A percentile compares a stretch with the other conserved stretches of the same genome.
These are phyloP conservation scores for Maniola hyperantus DNA, from an alignment of 2,888 invertebrate species.

Conservation along the genomic window DNA sequence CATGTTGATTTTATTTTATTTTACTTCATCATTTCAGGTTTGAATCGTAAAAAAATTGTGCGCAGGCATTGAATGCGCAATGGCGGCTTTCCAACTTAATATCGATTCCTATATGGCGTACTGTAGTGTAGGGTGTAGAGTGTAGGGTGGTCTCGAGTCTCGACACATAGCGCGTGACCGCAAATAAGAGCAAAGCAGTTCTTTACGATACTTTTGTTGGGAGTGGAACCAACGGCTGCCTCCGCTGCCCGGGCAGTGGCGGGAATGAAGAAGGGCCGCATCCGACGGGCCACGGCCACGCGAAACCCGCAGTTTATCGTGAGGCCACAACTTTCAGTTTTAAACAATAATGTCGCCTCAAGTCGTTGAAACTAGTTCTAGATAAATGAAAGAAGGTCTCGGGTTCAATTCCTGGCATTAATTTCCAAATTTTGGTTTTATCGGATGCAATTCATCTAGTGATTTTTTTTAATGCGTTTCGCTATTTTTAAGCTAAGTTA, in stretches of 20 bases:
- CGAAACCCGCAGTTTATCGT: neutral
- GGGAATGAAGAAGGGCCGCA: neutral
- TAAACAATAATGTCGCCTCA: too few relatives aligned
- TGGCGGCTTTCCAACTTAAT: neutral
- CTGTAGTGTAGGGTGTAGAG: too few relatives aligned
- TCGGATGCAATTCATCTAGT: too few relatives aligned
- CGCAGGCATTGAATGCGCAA: too few relatives aligned
- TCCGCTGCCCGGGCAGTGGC: conserved; percentile 5
- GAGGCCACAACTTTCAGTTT: too few relatives aligned
- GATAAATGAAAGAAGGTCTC: too few relatives aligned
- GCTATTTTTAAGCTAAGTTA: too few relatives aligned
- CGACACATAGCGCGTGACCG: conserved; percentile 1
- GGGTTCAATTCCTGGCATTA: too few relatives aligned
- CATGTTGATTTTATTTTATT: neutral
- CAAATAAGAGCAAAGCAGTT: neutral
- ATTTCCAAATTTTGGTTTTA: too few relatives aligned
- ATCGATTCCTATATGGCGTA: too few relatives aligned
- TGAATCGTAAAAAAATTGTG: neutral
- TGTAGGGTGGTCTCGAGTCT: conserved; percentile 25
- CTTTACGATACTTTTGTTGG: neutral
- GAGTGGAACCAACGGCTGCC: conserved; percentile 23
- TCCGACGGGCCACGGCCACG: neutral
- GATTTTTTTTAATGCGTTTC: too few relatives aligned
- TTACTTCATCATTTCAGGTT: neutral
- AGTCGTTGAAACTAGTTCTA: too few relatives aligned